Evolutionary conservation across 2,888 invertebrate genomes (phyloP).

Genomic region (Hedya salicella): DNA sequence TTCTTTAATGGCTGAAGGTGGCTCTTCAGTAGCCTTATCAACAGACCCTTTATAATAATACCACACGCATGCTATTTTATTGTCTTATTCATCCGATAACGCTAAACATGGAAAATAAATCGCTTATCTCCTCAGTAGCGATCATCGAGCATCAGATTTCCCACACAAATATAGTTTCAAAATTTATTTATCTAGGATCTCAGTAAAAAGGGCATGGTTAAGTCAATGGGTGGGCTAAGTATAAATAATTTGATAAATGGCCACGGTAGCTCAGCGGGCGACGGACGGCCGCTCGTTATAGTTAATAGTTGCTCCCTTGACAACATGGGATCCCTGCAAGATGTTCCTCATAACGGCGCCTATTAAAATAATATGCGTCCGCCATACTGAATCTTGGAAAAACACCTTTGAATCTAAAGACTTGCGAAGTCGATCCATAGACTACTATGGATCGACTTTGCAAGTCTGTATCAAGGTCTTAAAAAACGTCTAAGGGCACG

Average conservation of each 20-base stretch:
- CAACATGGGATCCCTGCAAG: slow-evolving; percentile 37
- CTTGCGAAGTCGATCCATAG: too few species aligned
- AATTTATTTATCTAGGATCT: slow-evolving; percentile 22
- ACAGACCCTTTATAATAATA: slow-evolving; percentile 8
- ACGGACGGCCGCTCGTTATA: slow-evolving; percentile 59
- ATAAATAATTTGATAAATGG: slow-evolving; percentile 78
- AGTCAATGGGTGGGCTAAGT: slow-evolving; percentile 51
- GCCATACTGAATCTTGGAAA: slow-evolving; percentile 26
- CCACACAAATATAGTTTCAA: slow-evolving; percentile 13
- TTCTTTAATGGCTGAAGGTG: slow-evolving; percentile 7
- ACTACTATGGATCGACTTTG: slow-evolving; percentile 15
- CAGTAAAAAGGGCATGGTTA: slow-evolving; percentile 38
- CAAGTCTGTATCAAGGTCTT: not conserved
- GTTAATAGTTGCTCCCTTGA: slow-evolving; percentile 46
- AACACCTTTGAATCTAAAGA: slow-evolving; percentile 14
- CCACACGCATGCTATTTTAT: slow-evolving; percentile 14
- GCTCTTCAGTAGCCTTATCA: slow-evolving; percentile 22
- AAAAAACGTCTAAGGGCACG: not conserved
- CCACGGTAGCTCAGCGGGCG: slow-evolving; percentile 72
- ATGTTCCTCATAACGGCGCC: slow-evolving; percentile 37
- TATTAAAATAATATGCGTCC: slow-evolving; percentile 34
- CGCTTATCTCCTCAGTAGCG: slow-evolving; percentile 30
- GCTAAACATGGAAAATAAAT: slow-evolving; percentile 25
- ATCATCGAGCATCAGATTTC: slow-evolving; percentile 17
- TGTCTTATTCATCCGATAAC: slow-evolving; percentile 18